Evolutionary conservation across 2,797 vertebrate species (phyloP), one percentile per base, ranked within the genome.

Genomic region (Rousettus madagascariensis): DNA sequence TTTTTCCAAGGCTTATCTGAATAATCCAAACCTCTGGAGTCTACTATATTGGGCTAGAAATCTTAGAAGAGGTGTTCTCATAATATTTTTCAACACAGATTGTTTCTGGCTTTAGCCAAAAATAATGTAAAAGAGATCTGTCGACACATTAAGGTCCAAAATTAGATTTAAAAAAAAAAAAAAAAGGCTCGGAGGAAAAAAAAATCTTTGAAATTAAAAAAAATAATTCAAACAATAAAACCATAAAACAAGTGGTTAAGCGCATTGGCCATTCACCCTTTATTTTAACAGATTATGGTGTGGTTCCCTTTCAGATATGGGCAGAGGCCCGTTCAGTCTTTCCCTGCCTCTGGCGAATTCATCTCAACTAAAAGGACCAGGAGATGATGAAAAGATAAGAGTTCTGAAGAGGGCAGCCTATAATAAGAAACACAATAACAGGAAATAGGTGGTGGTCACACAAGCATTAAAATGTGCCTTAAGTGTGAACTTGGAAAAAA

Each of bases 51-150:
- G 86, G 71, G 69, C 61, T 77, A 85, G 92, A 97, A 96, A 95
- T 95, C 95, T 97, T 94, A 96, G 96, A 33, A 93, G 95, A 96
- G 91, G 38, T 77, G 66, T 92, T 92, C 69, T 97, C 95, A 97
- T 87, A 97, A 97, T 97, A 95, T 96, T 97, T 96, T 95, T 95
- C 95, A 96, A 88, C 74, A 92, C 57, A 94, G 86, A 84, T 95
- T 85, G 57, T 69, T 95, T 97, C 85, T 86, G 15, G 11, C 12
- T 84, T 84, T 59, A 84, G 93, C 97, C 97, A 97, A 97, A 96
- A 97, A 95, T 84, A 96, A 97, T 4, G 90, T 96, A 95, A 97
- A 91, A 97, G 95, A 97, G 95, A 97, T 86, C 22, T 96, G 82
- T 97, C 12, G 33, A 94, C 95, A 97, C 68, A 79, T 79, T 78